Percentiles rank a stretch among this genome's conserved stretches.
Evolutionary conservation across 2,113 vertebrate species (phyloP).

Genomic region (Solea senegalensis): DNA sequence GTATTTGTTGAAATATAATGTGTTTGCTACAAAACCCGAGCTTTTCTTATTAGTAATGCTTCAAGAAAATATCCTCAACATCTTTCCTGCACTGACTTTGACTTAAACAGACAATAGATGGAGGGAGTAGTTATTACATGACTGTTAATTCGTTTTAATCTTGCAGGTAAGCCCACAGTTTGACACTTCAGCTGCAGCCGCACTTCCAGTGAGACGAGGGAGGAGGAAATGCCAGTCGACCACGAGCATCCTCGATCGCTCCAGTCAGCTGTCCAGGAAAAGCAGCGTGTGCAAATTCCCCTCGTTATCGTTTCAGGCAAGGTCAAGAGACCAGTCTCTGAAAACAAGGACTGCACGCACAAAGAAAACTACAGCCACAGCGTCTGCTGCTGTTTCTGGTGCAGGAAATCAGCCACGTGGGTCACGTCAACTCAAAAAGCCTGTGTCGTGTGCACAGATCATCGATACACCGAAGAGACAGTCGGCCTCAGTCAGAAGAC

Average conservation of each 20-base stretch:
- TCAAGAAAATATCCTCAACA: no score
- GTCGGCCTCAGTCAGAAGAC: conserved; percentile 3
- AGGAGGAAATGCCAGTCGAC: conserved; percentile 29
- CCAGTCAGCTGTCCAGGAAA: conserved; percentile 67
- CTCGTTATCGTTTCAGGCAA: conserved; percentile 78
- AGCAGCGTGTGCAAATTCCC: conserved; percentile 78
- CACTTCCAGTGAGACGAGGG: conserved; percentile 38
- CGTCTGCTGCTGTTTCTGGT: conserved; percentile 4
- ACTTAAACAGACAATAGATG: no score
- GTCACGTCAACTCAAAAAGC: conserved; percentile 9
- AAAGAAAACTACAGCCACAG: conserved; percentile 13
- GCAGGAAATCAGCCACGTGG: conserved; percentile 10
- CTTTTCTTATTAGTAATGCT: no score
- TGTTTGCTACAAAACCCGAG: no score
- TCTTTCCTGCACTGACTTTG: no score
- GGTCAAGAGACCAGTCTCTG: conserved; percentile 35
- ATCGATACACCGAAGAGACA: conserved; percentile 35
- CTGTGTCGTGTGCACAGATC: conserved; percentile 5
- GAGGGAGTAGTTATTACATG: background rate
- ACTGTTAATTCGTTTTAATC: background rate
- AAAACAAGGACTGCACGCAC: conserved; percentile 5
- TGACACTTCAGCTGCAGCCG: conserved; percentile 62
- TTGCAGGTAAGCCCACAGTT: conserved; percentile 89
- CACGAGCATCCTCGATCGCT: conserved; percentile 56
- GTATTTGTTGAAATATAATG: no score